Evolutionary conservation across 2,113 vertebrate genomes (phyloP), one percentile per base, ranked within the genome.

Genomic region (Holacanthus passer): DNA sequence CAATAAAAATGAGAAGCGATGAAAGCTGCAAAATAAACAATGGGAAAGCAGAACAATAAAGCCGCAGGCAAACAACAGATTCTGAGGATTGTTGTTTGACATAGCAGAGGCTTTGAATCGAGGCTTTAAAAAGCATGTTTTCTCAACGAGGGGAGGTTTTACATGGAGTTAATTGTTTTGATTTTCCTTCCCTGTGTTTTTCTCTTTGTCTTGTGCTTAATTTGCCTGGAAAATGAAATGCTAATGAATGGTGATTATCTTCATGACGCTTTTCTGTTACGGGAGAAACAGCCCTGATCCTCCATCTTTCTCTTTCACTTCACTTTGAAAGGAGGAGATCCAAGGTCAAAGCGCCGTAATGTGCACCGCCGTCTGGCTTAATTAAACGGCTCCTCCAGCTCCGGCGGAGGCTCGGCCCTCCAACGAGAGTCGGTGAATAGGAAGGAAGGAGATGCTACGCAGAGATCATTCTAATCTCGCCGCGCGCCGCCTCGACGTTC

Each of bases 201-300:
- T 59, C 67, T 81, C 77, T 79, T 82, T 71, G 37, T 82, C 35
- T 83, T 52, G 9, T 73, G 17, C 48, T 67, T 84, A 29, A 73
- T 85, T 79, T 77, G 39, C 55, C 35, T 27, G 4, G 24, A 84
- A 86, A 89, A 83, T 63, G 24, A 83, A 88, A 81, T 73, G 59
- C 68, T 78, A 84, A 86, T 89, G 63, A 87, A 69, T 13, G 62
- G n/a, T 78, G 67, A 89, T 87, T 83, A 81, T 85, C 52, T 81
- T 55, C 4, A 56, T 62, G 72, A 79, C 64, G 74, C 37, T 67
- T 77, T 62, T 77, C 59, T 52, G 37, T 66, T 16, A 37, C n/a
- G 41, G 24, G 64, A n/a, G n/a, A 70, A 75, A 86, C 81, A 52
- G 32, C 72, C 31, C 48, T 50, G 64, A 13, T 50, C 56, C 22